phyloP scores from a whole-genome alignment of 2,797 vertebrate species.

The Iguana delicatissima region DNA sequence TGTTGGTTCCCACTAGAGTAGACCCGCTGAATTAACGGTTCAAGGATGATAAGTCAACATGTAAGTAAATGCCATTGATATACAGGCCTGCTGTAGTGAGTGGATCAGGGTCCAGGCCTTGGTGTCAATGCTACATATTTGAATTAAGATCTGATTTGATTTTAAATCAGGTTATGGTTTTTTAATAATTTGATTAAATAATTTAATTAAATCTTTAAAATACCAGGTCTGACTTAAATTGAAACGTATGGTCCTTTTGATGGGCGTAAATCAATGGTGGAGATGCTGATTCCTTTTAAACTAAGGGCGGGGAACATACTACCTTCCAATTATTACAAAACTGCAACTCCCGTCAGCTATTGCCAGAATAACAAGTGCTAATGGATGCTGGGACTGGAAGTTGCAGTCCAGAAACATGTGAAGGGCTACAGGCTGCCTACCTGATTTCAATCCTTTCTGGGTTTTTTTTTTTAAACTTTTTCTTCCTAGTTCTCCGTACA shows the following conservation, averaged over 20 bases:
- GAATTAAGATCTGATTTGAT: conserved; percentile 5
- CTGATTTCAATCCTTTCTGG: background rate
- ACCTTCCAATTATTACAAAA: too few species aligned
- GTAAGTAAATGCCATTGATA: too few species aligned
- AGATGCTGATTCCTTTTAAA: background rate
- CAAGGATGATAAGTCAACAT: too few species aligned
- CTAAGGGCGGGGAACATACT: too few species aligned
- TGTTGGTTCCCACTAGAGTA: too few species aligned
- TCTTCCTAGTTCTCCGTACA: conserved; percentile 86
- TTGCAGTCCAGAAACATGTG: background rate
- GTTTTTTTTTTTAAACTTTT: background rate
- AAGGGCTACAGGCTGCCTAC: too few species aligned
- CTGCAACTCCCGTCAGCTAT: too few species aligned
- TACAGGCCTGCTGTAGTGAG: too few species aligned
- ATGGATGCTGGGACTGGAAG: background rate
- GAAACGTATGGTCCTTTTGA: background rate
- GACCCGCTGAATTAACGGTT: too few species aligned
- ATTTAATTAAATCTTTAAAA: background rate
- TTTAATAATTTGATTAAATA: too few species aligned
- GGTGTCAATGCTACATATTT: background rate
- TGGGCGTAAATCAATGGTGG: background rate
- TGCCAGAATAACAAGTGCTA: too few species aligned
- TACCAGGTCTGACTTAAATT: background rate
- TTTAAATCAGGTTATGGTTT: background rate
- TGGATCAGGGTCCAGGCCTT: too few species aligned